Conservation (phyloP, 2,888 invertebrate genomes). For the Dryadula phaetusa region DNA sequence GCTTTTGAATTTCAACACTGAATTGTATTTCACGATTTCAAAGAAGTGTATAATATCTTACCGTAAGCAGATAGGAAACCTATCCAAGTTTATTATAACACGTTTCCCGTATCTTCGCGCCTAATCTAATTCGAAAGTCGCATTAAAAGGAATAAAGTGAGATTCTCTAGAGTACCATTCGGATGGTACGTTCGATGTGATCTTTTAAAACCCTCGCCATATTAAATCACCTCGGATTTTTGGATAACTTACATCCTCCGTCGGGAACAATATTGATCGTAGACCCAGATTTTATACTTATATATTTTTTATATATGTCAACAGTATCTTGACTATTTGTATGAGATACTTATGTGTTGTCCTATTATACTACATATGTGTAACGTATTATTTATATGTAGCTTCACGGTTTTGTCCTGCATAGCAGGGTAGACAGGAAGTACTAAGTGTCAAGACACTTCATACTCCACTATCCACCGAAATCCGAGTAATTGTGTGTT, state of each 20-base stretch:
- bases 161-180: constrained; percentile 52
- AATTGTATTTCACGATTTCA: constrained; percentile 8
- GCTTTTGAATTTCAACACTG: constrained; percentile 4
- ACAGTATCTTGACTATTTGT: background rate
- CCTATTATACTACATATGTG: no score
- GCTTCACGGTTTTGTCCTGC: no score
- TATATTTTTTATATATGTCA: background rate
- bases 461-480: no score
- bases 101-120: constrained; percentile 47
- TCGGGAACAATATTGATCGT: constrained; percentile 62
- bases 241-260: constrained; percentile 62
- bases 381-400: no score
- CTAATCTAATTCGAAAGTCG: constrained; percentile 51
- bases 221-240: constrained; percentile 69
- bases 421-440: no score
- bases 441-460: no score
- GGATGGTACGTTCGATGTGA: constrained; percentile 45
- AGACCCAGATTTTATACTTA: constrained; percentile 53
- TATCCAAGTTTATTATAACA: constrained; percentile 47
- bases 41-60: constrained; percentile 30
- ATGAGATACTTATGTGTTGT: no score
- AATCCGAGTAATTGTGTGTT: no score
- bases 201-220: constrained; percentile 56
- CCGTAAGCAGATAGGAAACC: constrained; percentile 23
- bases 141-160: constrained; percentile 49